phyloP scores from a whole-genome alignment of 2,888 invertebrate genomes.

The Podotricha telesiphe region DNA sequence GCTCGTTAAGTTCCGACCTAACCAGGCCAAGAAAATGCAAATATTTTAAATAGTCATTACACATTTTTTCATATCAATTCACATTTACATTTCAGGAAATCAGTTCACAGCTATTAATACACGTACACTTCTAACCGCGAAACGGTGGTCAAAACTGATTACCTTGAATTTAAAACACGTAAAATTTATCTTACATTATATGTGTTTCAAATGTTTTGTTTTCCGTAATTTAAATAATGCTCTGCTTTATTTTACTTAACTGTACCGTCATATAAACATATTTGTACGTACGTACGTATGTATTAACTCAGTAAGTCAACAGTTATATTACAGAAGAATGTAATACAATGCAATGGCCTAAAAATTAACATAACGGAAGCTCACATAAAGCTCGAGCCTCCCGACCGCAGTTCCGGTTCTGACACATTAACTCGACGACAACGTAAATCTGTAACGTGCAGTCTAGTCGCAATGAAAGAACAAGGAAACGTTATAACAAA shows the following conservation, averaged over 20 bases:
- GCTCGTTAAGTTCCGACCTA: neutral
- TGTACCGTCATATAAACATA: neutral
- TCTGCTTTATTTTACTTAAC: neutral
- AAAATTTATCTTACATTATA: neutral
- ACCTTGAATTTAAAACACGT: neutral
- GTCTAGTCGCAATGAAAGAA: constrained; percentile 47
- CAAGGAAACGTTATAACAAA: constrained; percentile 58
- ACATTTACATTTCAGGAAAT: too few species aligned
- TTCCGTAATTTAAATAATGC: neutral
- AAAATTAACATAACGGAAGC: constrained; percentile 15
- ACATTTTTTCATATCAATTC: neutral
- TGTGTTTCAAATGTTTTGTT: neutral
- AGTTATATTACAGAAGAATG: constrained; percentile 12
- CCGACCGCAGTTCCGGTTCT: constrained; percentile 20
- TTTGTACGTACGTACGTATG: neutral
- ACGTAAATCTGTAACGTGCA: constrained; percentile 46
- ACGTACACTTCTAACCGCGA: too few species aligned
- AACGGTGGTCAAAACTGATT: neutral
- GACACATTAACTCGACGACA: constrained; percentile 37
- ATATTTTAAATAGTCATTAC: neutral
- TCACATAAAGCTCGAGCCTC: constrained; percentile 9
- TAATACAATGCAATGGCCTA: constrained; percentile 15
- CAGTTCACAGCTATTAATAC: too few species aligned
- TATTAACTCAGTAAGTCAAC: constrained; percentile 4
- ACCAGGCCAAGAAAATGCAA: neutral